phyloP scores from a whole-genome alignment of 1,140 invertebrate species.

The Zophobas atratus region DNA sequence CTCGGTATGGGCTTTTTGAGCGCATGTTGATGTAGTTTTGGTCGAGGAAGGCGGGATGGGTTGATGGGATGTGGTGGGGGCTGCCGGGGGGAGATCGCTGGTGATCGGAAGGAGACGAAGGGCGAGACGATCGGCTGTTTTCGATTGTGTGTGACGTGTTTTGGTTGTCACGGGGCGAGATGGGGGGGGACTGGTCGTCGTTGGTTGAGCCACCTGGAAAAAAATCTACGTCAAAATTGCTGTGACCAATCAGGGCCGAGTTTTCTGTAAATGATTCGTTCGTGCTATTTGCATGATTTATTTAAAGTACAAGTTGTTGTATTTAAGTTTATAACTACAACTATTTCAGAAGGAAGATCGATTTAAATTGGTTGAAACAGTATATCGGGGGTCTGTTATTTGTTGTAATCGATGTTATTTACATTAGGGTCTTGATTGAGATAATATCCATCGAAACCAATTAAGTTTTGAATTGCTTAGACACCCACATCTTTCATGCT shows the following conservation, averaged over 20 bases:
- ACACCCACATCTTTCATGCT: too few relatives aligned
- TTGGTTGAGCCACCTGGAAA: constrained; percentile 80
- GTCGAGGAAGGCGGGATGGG: constrained; percentile 69
- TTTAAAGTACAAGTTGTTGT: too few relatives aligned
- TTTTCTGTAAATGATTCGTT: too few relatives aligned
- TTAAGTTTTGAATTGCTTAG: too few relatives aligned
- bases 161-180: constrained; percentile 72
- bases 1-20: constrained; percentile 67
- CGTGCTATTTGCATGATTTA: too few relatives aligned
- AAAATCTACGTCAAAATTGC: constrained; percentile 11
- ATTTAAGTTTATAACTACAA: too few relatives aligned
- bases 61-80: constrained; percentile 63
- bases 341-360: too few relatives aligned
- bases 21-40: constrained; percentile 68
- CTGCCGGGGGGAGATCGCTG: constrained; percentile 64
- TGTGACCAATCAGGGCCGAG: background rate
- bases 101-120: constrained; percentile 67
- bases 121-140: constrained; percentile 69
- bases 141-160: constrained; percentile 66
- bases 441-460: too few relatives aligned
- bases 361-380: too few relatives aligned
- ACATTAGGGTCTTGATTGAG: too few relatives aligned
- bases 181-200: constrained; percentile 75
- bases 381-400: too few relatives aligned
- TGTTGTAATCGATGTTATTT: too few relatives aligned